A percentile compares a stretch with the other conserved stretches of the same genome.
These are phyloP conservation scores for Gambusia affinis DNA, from an alignment of 2,113 vertebrate genomes.

Conservation along the genomic window DNA sequence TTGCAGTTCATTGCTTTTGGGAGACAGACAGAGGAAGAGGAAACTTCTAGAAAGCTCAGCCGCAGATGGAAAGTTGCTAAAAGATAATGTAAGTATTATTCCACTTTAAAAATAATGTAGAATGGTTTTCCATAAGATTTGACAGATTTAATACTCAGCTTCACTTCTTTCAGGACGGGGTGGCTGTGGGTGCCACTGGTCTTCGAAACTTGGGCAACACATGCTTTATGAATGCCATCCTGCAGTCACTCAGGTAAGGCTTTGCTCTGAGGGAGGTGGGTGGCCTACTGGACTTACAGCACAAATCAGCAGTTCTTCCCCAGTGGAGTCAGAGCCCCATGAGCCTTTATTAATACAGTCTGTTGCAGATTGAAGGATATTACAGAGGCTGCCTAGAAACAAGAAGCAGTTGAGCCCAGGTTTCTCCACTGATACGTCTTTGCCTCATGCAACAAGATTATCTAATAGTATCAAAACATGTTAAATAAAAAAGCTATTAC, in stretches of 20 bases:
- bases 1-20: slow-evolving; percentile 86
- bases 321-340: slow-evolving; percentile 45
- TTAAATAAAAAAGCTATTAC: background rate
- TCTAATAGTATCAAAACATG: background rate
- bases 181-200: slow-evolving; percentile 89
- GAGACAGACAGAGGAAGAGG: slow-evolving; percentile 93
- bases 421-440: slow-evolving; percentile 19
- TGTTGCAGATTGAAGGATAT: slow-evolving; percentile 61
- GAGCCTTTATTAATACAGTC: slow-evolving; percentile 65
- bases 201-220: slow-evolving; percentile 96
- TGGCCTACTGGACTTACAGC: slow-evolving; percentile 26
- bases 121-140: background rate
- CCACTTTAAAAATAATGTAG: slow-evolving; percentile 2
- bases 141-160: background rate
- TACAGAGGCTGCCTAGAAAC: slow-evolving; percentile 56
- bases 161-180: slow-evolving; percentile 81
- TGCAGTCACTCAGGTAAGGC: slow-evolving; percentile 95
- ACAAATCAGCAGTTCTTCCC: slow-evolving; percentile 28
- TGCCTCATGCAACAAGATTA: background rate
- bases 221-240: slow-evolving; percentile 98
- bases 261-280: slow-evolving; percentile 28
- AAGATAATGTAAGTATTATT: slow-evolving; percentile 88
- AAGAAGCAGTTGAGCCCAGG: slow-evolving; percentile 31
- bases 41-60: slow-evolving; percentile 89
- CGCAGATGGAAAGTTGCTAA: slow-evolving; percentile 88